Base-by-base conservation (phyloP, 1,140 invertebrate genomes). In the Drosophila serrata region DNA sequence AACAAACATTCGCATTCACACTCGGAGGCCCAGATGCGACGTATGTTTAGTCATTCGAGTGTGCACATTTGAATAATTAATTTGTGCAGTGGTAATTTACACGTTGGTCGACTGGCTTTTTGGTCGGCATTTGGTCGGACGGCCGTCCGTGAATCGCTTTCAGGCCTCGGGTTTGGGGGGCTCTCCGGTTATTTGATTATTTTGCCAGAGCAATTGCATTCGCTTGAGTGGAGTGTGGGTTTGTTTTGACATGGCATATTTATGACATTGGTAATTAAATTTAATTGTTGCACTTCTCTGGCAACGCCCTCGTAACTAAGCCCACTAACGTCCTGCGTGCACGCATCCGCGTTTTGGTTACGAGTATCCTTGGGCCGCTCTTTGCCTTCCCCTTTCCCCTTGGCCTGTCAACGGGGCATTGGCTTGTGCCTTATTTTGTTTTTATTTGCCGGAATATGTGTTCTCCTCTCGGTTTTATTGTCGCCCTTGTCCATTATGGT, bases 61-160 rank as follows among this genome's bases (percentile, higher is more conserved):
- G 84, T 79, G 84, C 81, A 90, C 78, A 90, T 90, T 90, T 90
- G 85, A 90, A 90, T 90, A 85, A 90, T 90, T 90, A 90, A 90
- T 90, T 88, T 88, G 85, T 90, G 84, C 85, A 68, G 85, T 88
- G 79, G 84, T 88, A 88, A 90, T 90, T 90, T 90, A 90, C 85
- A 90, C 85, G 81, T 76, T 85, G 81, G 86, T 81, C 62, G 68
- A 78, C 85, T 90, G 77, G 85, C 81, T 88, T 87, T 88, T 75
- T 68, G 85, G 84, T 84, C 59, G 61, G 64, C 70, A 62, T 70
- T 88, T 49, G 76, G 68, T 69, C 61, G 49, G 72, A 69, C 42
- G 82, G 70, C 61, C 53, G 64, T 59, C 55, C 64, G 2, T 60
- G 48, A 22, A 58, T 72, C 43, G 53, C 63, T 68, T 45, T 48